Percentiles rank a stretch among this genome's conserved stretches.
phyloP scores from a whole-genome alignment of 2,888 invertebrate species.

The Teinopalpus imperialis region DNA sequence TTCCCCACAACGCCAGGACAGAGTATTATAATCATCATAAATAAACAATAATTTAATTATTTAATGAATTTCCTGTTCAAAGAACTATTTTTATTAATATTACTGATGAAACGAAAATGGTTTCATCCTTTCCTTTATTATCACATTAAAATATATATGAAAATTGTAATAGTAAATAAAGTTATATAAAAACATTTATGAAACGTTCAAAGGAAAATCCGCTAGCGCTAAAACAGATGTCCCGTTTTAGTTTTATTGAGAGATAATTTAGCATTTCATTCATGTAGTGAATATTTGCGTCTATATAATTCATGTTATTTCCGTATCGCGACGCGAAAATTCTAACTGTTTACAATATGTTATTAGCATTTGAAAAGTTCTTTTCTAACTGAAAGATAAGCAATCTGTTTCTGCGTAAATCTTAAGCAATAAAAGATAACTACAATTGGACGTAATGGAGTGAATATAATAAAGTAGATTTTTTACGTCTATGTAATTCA shows the following conservation, averaged over 20 bases:
- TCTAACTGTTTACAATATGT: background rate
- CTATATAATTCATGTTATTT: conserved; percentile 12
- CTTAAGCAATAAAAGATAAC: too few species aligned
- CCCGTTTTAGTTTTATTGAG: conserved; percentile 6
- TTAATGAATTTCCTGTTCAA: too few species aligned
- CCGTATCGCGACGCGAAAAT: background rate
- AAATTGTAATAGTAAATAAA: conserved; percentile 17
- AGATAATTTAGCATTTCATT: conserved; percentile 15
- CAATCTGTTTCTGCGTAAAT: conserved; percentile 8
- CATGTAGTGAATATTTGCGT: conserved; percentile 19
- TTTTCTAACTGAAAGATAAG: conserved; percentile 7
- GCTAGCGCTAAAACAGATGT: conserved; percentile 18
- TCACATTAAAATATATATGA: too few species aligned
- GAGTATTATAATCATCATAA: too few species aligned
- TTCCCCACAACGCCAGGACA: too few species aligned
- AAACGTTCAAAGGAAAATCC: conserved; percentile 20
- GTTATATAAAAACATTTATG: conserved; percentile 4
- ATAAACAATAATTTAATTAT: too few species aligned
- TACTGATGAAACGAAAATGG: too few species aligned
- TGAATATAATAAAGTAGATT: too few species aligned
- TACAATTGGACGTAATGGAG: too few species aligned
- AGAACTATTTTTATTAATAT: too few species aligned
- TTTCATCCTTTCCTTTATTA: too few species aligned
- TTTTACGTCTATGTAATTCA: too few species aligned
- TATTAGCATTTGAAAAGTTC: conserved; percentile 16